Evolutionary conservation across 2,797 vertebrate genomes (phyloP).

Genomic region (Brachyrhaphis roseni): DNA sequence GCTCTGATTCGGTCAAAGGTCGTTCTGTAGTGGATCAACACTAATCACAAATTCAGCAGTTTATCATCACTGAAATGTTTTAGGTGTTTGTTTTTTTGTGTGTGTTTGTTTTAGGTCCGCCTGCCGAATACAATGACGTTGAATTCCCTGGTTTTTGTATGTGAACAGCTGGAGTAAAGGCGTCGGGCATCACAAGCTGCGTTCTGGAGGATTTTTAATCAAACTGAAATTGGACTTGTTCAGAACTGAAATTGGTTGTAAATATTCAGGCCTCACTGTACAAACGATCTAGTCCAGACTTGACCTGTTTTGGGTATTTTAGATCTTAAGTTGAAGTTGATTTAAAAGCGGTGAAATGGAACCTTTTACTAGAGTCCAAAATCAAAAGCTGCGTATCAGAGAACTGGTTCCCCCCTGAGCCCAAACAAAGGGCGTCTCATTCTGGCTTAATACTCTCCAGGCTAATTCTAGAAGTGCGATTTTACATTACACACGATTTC

Average conservation of each 20-base stretch:
- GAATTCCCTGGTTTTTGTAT: background rate
- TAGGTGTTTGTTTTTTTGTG: background rate
- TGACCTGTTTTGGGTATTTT: background rate
- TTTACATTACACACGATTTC: too few relatives aligned
- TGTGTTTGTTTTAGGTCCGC: background rate
- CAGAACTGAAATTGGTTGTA: background rate
- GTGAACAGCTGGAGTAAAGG: background rate
- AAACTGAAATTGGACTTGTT: background rate
- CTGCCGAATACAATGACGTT: background rate
- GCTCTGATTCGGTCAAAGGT: background rate
- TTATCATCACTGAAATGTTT: background rate
- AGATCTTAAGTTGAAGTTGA: background rate
- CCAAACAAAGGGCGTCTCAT: background rate
- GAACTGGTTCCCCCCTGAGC: background rate
- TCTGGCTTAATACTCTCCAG: background rate
- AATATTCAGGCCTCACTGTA: background rate
- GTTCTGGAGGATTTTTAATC: background rate
- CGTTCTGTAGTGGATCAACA: background rate
- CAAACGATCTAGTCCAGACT: background rate
- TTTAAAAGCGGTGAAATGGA: background rate
- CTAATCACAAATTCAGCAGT: too few relatives aligned
- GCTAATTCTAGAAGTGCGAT: too few relatives aligned
- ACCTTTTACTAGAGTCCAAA: background rate
- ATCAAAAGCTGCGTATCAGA: background rate
- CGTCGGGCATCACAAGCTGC: background rate